Conservation (phyloP, 2,797 vertebrate genomes). For the Phyllotis vaccarum region DNA sequence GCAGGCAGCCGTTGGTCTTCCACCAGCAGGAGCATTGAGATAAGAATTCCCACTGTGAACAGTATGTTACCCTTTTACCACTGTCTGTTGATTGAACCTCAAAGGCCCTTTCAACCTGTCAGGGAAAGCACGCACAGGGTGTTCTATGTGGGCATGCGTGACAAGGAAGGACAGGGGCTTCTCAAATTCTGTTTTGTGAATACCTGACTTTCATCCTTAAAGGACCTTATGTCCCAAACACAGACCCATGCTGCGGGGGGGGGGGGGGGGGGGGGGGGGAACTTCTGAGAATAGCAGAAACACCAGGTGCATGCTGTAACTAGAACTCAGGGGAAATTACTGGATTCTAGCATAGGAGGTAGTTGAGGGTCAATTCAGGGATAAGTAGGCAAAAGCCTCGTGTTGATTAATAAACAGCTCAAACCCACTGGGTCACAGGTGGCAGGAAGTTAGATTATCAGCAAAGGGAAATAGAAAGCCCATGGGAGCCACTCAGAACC, state of each 20-base stretch:
- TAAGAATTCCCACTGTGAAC: conserved; percentile 79
- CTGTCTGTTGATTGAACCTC: conserved; percentile 80
- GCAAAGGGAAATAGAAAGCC: conserved; percentile 61
- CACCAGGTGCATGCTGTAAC: conserved; percentile 75
- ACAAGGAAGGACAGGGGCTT: conserved; percentile 73
- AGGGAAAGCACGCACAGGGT: conserved; percentile 49
- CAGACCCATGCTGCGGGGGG: not conserved
- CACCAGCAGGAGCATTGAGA: conserved; percentile 66
- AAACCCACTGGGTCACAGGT: conserved; percentile 76
- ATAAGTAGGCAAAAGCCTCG: conserved; percentile 69
- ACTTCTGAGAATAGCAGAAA: conserved; percentile 61
- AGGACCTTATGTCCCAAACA: conserved; percentile 41
- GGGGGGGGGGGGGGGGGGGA: not conserved
- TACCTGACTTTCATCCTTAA: conserved; percentile 65
- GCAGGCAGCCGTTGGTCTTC: conserved; percentile 58
- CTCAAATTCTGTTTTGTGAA: conserved; percentile 69
- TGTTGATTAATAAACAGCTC: conserved; percentile 79
- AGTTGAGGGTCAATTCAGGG: conserved; percentile 80
- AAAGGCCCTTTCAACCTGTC: conserved; percentile 78
- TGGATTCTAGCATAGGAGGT: conserved; percentile 66
- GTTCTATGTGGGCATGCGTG: conserved; percentile 35
- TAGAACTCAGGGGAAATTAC: conserved; percentile 83
- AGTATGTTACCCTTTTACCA: conserved; percentile 72
- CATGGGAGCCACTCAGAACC: conserved; percentile 68
- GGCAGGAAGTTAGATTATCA: conserved; percentile 73